Conservation (phyloP, 2,113 vertebrate species). For the Petrocephalus zakoni region DNA sequence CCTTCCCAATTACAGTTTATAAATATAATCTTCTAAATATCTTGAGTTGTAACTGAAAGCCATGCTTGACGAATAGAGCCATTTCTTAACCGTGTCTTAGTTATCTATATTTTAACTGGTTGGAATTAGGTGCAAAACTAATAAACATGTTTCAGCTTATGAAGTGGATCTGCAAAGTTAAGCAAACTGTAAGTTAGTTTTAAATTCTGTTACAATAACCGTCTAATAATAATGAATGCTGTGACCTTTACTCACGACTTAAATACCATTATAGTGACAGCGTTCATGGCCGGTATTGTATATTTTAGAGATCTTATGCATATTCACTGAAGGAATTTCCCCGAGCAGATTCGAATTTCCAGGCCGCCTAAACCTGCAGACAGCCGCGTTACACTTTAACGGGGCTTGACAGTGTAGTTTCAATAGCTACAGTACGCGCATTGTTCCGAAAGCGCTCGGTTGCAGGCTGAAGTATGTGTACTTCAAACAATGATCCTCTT, state of each 20-base stretch:
- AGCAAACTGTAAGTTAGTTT: background rate
- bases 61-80: background rate
- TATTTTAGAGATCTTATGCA: background rate
- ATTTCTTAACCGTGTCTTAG: background rate
- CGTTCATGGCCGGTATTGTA: background rate
- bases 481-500: slow-evolving; percentile 21
- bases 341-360: background rate
- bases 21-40: too few species aligned
- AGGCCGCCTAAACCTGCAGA: background rate
- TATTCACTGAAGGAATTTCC: background rate
- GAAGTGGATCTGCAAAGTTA: background rate
- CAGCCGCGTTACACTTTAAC: slow-evolving; percentile 13
- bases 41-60: too few species aligned
- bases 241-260: background rate
- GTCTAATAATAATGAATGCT: background rate
- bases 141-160: background rate
- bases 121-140: background rate
- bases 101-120: background rate
- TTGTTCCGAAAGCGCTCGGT: slow-evolving; percentile 12
- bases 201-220: background rate
- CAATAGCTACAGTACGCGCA: slow-evolving; percentile 5
- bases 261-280: background rate
- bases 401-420: slow-evolving; percentile 15
- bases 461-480: slow-evolving; percentile 7
- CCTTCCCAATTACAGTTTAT: background rate